Evolutionary conservation across 2,888 invertebrate species (phyloP).

Genomic region (Chironomus riparius): DNA sequence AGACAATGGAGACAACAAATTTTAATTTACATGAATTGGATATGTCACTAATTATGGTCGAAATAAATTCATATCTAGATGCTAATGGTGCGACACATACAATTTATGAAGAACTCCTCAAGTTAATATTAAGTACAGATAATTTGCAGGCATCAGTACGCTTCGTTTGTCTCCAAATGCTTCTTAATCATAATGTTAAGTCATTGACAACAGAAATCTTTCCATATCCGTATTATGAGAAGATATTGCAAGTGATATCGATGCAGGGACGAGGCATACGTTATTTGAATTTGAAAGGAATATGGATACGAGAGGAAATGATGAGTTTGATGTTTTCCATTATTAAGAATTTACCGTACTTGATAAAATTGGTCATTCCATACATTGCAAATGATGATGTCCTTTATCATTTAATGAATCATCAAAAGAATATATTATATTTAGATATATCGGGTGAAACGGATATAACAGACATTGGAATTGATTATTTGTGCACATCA

Average conservation of each 20-base stretch:
- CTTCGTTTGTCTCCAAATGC: constrained; percentile 54
- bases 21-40: constrained; percentile 42
- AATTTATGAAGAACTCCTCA: constrained; percentile 58
- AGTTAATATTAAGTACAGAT: constrained; percentile 54
- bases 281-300: constrained; percentile 58
- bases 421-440: constrained; percentile 49
- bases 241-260: constrained; percentile 55
- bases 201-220: constrained; percentile 59
- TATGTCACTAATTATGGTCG: constrained; percentile 49
- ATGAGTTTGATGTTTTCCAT: constrained; percentile 53
- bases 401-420: constrained; percentile 49
- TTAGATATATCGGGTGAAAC: constrained; percentile 63
- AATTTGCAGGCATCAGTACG: constrained; percentile 58
- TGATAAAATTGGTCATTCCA: constrained; percentile 56
- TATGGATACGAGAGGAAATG: constrained; percentile 64
- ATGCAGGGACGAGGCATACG: constrained; percentile 52
- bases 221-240: constrained; percentile 61
- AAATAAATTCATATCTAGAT: constrained; percentile 52
- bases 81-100: constrained; percentile 55
- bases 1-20: constrained; percentile 36
- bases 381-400: constrained; percentile 62
- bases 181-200: constrained; percentile 57
- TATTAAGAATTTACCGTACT: constrained; percentile 49
- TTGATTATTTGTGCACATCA: constrained; percentile 49
- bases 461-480: constrained; percentile 55